Percentiles rank a stretch among this genome's conserved stretches.
These are phyloP conservation scores for Serripes groenlandicus DNA, from an alignment of 2,888 invertebrate genomes.

Conservation along the genomic window DNA sequence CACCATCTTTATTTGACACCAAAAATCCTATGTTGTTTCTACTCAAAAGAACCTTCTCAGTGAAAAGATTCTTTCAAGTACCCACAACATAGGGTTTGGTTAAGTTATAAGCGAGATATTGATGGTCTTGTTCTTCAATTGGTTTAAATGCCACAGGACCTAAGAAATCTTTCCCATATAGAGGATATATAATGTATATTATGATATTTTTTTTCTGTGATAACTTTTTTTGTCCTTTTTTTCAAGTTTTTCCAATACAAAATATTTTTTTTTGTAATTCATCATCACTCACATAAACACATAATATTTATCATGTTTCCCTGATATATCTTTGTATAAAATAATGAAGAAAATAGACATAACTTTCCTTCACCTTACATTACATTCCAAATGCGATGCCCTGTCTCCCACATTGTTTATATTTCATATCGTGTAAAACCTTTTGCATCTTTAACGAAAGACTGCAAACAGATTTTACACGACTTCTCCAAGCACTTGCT, in stretches of 20 bases:
- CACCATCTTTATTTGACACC: too few relatives aligned
- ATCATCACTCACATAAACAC: slow-evolving; percentile 55
- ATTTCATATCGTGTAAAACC: not conserved
- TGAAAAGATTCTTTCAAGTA: too few relatives aligned
- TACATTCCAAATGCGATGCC: slow-evolving; percentile 5
- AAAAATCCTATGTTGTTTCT: too few relatives aligned
- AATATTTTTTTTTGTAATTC: slow-evolving; percentile 70
- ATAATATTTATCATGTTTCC: slow-evolving; percentile 61
- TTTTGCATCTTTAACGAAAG: not conserved
- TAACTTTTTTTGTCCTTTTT: slow-evolving; percentile 56
- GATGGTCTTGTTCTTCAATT: too few relatives aligned
- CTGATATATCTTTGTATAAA: slow-evolving; percentile 63
- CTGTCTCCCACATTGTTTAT: not conserved
- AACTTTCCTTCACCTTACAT: slow-evolving; percentile 20
- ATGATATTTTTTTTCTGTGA: slow-evolving; percentile 28
- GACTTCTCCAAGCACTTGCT: not conserved
- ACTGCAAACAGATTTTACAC: not conserved
- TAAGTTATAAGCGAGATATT: too few relatives aligned
- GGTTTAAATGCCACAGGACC: not conserved
- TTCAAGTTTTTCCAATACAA: slow-evolving; percentile 67
- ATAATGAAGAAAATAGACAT: slow-evolving; percentile 44
- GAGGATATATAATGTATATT: slow-evolving; percentile 8
- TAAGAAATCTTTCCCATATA: slow-evolving; percentile 7
- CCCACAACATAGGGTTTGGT: too few relatives aligned
- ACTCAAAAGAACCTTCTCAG: too few relatives aligned